Evolutionary conservation across 2,888 invertebrate genomes (phyloP).

Genomic region (Machimus atricapillus): DNA sequence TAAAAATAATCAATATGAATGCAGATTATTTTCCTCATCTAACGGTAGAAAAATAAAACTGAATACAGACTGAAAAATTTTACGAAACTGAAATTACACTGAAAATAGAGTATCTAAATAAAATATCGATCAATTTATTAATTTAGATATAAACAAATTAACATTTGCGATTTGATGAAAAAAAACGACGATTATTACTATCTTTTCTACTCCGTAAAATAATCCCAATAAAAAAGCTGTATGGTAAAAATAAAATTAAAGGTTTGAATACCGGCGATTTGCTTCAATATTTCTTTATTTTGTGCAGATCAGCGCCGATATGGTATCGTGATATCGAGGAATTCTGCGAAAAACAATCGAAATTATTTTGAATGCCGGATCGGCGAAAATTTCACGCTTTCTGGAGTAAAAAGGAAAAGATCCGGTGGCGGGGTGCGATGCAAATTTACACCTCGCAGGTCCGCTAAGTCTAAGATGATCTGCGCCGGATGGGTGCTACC

Average conservation of each 20-base stretch:
- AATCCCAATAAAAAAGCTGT: no score
- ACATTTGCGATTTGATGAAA: no score
- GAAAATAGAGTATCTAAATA: no score
- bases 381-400: not conserved
- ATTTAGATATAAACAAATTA: no score
- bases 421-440: not conserved
- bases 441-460: not conserved
- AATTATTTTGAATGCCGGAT: not conserved
- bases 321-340: not conserved
- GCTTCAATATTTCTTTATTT: not conserved
- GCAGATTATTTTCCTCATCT: no score
- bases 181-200: no score
- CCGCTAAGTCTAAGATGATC: not conserved
- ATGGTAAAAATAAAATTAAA: not conserved
- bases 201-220: no score
- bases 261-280: not conserved
- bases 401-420: not conserved
- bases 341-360: not conserved
- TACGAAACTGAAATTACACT: no score
- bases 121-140: no score
- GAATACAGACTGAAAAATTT: no score
- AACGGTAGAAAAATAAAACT: no score
- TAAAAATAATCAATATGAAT: not conserved
- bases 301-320: not conserved
- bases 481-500: not conserved